Evolutionary conservation across 2,888 invertebrate species (phyloP), one percentile per base, ranked within the genome.

Genomic region (Heliconius charithonia): DNA sequence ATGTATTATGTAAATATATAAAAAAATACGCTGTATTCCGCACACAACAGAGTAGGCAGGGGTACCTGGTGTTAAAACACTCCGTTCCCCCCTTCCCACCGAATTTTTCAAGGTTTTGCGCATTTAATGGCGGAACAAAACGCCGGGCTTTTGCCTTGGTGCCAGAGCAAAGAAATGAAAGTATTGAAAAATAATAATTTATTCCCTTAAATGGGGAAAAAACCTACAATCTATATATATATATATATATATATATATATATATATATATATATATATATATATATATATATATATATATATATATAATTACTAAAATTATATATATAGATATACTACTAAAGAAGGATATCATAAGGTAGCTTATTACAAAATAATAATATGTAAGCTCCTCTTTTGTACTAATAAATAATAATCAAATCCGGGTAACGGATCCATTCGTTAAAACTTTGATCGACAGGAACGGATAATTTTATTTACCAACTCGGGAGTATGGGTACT

Each of bases 391-490:
- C 25, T 16, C 19, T 12, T 25, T 32, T 62, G 16, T 63, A 27
- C 32, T 63, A 70, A 76, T 76, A 70, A 76, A 80, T 74, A 79
- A 77, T 79, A 81, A 79, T 71, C 56, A 70, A 67, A 77, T 79
- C 66, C 67, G 65, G 29, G 76, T 41, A 72, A 77, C 71, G 69
- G 75, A 75, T 65, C 65, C 71, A 78, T 77, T 81, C 80, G 76
- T 82, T 81, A 82, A 83, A 81, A 81, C 78, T 79, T 22, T 80
- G 80, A 80, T 83, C 78, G 79, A 79, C 77, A 77, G 80, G 79
- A 70, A 69, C 78, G 67, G 79, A 76, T 83, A 81, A 83, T 83
- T 83, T 80, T 82, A 81, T 82, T 83, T 83, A 81, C 78, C 77
- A 80, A 81, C 77, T 79, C 77, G 72, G 72, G 63, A 22, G 62